Evolutionary conservation across 2,888 invertebrate genomes (phyloP).

Genomic region (Diloba caeruleocephala): DNA sequence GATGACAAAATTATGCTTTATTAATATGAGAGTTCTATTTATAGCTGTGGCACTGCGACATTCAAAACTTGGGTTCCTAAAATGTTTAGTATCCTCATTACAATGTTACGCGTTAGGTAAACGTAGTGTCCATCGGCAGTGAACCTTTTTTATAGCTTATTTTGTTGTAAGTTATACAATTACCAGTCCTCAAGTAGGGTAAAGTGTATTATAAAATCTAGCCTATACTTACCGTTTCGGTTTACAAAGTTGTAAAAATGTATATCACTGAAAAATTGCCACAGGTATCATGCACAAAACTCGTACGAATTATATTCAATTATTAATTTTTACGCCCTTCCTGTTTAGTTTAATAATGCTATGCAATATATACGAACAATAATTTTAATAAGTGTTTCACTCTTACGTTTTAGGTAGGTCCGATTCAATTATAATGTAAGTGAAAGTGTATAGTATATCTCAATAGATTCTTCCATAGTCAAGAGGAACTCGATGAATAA

Average conservation of each 20-base stretch:
- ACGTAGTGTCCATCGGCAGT: constrained; percentile 63
- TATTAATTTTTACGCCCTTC: constrained; percentile 50
- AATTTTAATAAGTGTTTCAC: constrained; percentile 69
- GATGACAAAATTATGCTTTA: constrained; percentile 84
- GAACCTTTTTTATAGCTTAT: constrained; percentile 73
- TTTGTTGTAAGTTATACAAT: constrained; percentile 75
- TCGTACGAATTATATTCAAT: constrained; percentile 72
- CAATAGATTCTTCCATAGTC: constrained; percentile 79
- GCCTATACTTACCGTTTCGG: constrained; percentile 76
- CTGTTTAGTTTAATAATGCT: constrained; percentile 59
- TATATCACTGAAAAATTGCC: constrained; percentile 75
- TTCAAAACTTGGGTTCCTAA: constrained; percentile 76
- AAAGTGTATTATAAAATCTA: constrained; percentile 81
- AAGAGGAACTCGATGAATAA: constrained; percentile 65
- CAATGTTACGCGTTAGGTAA: constrained; percentile 44
- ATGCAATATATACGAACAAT: constrained; percentile 84
- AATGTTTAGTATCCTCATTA: constrained; percentile 42
- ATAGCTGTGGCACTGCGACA: constrained; percentile 73
- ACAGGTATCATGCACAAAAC: constrained; percentile 85
- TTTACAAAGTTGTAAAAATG: constrained; percentile 79
- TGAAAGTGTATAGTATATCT: constrained; percentile 85
- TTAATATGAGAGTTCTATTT: constrained; percentile 82
- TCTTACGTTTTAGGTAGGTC: constrained; percentile 85
- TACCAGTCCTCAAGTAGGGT: constrained; percentile 78
- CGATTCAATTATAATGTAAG: constrained; percentile 86